Conservation (phyloP, 2,113 vertebrate genomes). For the Xiphophorus hellerii region DNA sequence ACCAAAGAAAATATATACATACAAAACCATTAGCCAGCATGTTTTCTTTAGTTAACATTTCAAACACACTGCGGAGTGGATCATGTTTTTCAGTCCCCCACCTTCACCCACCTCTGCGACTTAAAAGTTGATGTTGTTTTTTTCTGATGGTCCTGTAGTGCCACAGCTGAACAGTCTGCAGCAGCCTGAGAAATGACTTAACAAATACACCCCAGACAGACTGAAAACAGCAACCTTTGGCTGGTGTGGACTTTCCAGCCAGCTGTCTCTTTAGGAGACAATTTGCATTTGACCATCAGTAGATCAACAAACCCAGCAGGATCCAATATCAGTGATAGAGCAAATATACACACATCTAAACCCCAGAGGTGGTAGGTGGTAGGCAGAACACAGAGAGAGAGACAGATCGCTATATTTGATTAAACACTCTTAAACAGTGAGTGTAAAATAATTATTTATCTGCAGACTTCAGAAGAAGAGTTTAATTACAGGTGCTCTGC, state of each 20-base stretch:
- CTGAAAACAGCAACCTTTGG: slow-evolving; percentile 40
- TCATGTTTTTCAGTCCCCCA: slow-evolving; percentile 66
- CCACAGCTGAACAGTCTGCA: slow-evolving; percentile 61
- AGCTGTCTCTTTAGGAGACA: slow-evolving; percentile 44
- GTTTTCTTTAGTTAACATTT: slow-evolving; percentile 82
- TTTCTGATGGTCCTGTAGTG: slow-evolving; percentile 56
- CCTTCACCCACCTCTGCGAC: slow-evolving; percentile 33
- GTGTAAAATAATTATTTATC: not conserved
- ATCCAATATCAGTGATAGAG: slow-evolving; percentile 43
- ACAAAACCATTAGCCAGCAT: slow-evolving; percentile 78
- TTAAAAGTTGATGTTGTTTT: slow-evolving; percentile 61
- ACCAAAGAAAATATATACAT: slow-evolving; percentile 81
- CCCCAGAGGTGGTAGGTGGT: slow-evolving; percentile 18
- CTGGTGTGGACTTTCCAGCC: slow-evolving; percentile 25
- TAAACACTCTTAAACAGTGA: slow-evolving; percentile 15
- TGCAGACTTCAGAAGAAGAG: not conserved
- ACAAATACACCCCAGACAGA: slow-evolving; percentile 50
- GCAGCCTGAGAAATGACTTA: slow-evolving; percentile 45
- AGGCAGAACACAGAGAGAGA: slow-evolving; percentile 11
- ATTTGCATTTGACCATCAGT: slow-evolving; percentile 62
- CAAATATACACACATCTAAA: slow-evolving; percentile 33
- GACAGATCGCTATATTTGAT: slow-evolving; percentile 22
- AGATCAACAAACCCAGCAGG: slow-evolving; percentile 38
- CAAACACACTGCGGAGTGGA: slow-evolving; percentile 69
- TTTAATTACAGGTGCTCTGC: slow-evolving; percentile 58